Conservation (phyloP, 2,888 invertebrate genomes). For the Endotricha flammealis region DNA sequence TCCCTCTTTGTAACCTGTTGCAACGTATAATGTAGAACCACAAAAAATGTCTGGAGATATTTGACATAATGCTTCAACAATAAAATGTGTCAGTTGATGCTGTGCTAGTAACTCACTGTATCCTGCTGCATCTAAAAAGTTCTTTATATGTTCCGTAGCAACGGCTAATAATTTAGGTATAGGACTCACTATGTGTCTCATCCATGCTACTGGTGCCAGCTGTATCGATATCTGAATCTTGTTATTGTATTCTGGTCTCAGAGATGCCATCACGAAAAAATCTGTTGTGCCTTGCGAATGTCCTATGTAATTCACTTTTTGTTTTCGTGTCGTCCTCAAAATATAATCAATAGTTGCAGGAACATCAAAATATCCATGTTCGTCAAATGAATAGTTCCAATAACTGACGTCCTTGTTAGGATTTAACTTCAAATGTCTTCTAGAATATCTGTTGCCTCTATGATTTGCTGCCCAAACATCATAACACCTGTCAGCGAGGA, state of each 20-base stretch:
- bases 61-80: conserved; percentile 50
- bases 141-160: conserved; percentile 29
- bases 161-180: conserved; percentile 32
- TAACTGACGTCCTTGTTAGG: conserved; percentile 52
- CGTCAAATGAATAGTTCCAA: conserved; percentile 82
- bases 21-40: conserved; percentile 70
- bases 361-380: conserved; percentile 83
- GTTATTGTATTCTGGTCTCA: conserved; percentile 76
- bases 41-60: conserved; percentile 71
- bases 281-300: conserved; percentile 83
- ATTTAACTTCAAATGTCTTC: conserved; percentile 67
- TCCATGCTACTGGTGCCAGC: conserved; percentile 65
- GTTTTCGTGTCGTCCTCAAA: conserved; percentile 57
- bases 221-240: conserved; percentile 75
- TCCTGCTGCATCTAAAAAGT: conserved; percentile 58
- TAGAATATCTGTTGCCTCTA: conserved; percentile 81
- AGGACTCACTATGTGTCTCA: conserved; percentile 62
- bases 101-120: conserved; percentile 81
- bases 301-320: conserved; percentile 81
- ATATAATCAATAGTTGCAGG: conserved; percentile 78
- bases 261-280: conserved; percentile 75
- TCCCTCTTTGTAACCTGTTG: conserved; percentile 75
- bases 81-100: conserved; percentile 56
- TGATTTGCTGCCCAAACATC: conserved; percentile 66
- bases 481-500: conserved; percentile 72